phyloP scores from a whole-genome alignment of 2,888 invertebrate species.

The Callinectes sapidus region DNA sequence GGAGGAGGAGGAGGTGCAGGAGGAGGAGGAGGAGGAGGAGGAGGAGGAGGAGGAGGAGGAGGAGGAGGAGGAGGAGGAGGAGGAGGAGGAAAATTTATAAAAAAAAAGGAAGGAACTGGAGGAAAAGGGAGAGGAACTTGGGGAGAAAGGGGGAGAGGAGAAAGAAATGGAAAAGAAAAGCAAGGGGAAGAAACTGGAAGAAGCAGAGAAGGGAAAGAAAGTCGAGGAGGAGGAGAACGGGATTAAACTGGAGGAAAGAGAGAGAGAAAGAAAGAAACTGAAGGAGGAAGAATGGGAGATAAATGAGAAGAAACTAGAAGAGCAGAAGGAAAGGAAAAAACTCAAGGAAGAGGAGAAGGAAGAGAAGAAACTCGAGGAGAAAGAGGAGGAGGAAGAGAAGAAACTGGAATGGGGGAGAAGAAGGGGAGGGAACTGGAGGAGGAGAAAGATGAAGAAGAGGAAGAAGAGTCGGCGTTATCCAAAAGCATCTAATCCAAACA shows the following conservation, averaged over 20 bases:
- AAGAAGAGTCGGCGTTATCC: slow-evolving; percentile 49
- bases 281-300: neutral
- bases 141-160: neutral
- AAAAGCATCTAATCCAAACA: slow-evolving; percentile 64
- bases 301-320: neutral
- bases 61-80: slow-evolving; percentile 35
- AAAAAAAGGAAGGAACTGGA: neutral
- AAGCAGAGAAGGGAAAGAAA: slow-evolving; percentile 14
- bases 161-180: neutral
- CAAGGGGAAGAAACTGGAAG: neutral
- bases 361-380: neutral
- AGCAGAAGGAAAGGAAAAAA: neutral
- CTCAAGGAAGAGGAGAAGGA: neutral
- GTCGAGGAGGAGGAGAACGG: neutral
- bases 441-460: neutral
- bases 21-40: neutral
- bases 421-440: neutral
- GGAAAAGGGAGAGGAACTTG: too few species aligned
- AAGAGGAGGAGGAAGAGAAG: neutral
- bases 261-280: neutral
- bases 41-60: slow-evolving; percentile 30
- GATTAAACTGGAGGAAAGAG: neutral
- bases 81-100: neutral
- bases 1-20: slow-evolving; percentile 8
- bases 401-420: too few species aligned